A percentile compares a stretch with the other conserved stretches of the same genome.
Evolutionary conservation across 2,888 invertebrate species (phyloP).

Genomic region (Adelphocoris suturalis): DNA sequence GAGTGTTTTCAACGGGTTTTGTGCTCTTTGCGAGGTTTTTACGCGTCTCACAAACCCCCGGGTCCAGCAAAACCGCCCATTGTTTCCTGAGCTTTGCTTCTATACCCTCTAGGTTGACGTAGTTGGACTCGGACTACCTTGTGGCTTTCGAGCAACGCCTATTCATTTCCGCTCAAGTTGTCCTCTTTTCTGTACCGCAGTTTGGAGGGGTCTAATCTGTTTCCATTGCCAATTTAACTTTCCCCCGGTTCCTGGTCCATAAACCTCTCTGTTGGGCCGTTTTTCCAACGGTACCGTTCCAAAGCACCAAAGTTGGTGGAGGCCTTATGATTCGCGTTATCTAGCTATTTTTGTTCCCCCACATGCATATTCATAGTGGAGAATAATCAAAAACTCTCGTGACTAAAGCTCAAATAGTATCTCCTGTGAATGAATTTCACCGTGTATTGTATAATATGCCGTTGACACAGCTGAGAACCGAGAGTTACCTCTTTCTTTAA

Average conservation of each 20-base stretch:
- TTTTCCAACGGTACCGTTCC: background rate
- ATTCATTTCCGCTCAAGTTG: slow-evolving; percentile 19
- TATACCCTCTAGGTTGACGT: background rate
- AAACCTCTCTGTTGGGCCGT: slow-evolving; percentile 17
- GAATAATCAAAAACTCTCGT: too few relatives aligned
- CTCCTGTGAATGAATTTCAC: too few relatives aligned
- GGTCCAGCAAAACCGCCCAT: slow-evolving; percentile 31
- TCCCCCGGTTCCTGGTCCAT: slow-evolving; percentile 11
- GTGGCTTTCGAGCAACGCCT: background rate
- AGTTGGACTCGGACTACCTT: background rate
- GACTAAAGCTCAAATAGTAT: too few relatives aligned
- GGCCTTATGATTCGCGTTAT: too few relatives aligned
- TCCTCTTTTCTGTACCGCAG: slow-evolving; percentile 15
- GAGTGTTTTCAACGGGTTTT: slow-evolving; percentile 38
- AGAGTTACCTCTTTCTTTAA: too few relatives aligned
- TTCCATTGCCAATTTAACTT: slow-evolving; percentile 50
- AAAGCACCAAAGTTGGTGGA: background rate
- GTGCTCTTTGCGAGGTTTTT: background rate
- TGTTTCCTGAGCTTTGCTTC: slow-evolving; percentile 5
- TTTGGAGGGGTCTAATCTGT: slow-evolving; percentile 37
- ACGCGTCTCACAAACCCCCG: background rate
- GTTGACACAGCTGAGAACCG: too few relatives aligned
- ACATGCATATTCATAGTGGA: too few relatives aligned
- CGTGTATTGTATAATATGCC: too few relatives aligned
- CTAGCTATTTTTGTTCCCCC: too few relatives aligned